These are phyloP conservation scores for Anoplopoma fimbria DNA, from an alignment of 2,113 vertebrate species.

Conservation along the genomic window DNA sequence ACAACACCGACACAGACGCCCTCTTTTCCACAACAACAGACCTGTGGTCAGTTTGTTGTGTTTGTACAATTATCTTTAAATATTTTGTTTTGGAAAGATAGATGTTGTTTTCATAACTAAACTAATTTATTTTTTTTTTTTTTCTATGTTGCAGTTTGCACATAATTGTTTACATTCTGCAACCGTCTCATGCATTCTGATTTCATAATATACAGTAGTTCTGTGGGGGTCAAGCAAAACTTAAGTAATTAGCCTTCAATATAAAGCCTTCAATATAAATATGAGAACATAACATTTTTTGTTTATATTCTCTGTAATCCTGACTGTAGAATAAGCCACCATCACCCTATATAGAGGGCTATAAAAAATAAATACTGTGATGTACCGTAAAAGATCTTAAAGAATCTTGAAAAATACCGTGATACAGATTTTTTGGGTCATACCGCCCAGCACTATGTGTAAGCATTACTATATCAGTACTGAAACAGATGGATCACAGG, in stretches of 20 bases:
- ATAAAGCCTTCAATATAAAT: too few species aligned
- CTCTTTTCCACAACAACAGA: background rate
- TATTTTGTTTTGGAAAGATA: background rate
- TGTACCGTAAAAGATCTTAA: background rate
- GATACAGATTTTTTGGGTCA: background rate
- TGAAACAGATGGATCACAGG: constrained; percentile 16
- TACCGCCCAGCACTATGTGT: background rate
- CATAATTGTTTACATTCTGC: too few species aligned
- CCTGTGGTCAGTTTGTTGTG: background rate
- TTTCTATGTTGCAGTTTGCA: too few species aligned
- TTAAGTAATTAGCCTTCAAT: too few species aligned
- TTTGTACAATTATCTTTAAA: background rate
- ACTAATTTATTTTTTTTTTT: too few species aligned
- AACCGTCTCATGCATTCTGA: too few species aligned
- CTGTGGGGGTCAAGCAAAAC: too few species aligned
- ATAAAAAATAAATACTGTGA: background rate
- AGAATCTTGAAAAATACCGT: background rate
- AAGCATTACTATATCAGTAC: constrained; percentile 8
- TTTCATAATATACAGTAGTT: too few species aligned
- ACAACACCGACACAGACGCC: background rate
- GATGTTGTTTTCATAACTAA: too few species aligned
- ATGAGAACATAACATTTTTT: too few species aligned
- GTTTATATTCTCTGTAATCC: too few species aligned
- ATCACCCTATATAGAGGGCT: too few species aligned
- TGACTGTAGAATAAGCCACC: background rate